Conservation (phyloP, 2,113 vertebrate species). For the Rhinolophus sinicus region DNA sequence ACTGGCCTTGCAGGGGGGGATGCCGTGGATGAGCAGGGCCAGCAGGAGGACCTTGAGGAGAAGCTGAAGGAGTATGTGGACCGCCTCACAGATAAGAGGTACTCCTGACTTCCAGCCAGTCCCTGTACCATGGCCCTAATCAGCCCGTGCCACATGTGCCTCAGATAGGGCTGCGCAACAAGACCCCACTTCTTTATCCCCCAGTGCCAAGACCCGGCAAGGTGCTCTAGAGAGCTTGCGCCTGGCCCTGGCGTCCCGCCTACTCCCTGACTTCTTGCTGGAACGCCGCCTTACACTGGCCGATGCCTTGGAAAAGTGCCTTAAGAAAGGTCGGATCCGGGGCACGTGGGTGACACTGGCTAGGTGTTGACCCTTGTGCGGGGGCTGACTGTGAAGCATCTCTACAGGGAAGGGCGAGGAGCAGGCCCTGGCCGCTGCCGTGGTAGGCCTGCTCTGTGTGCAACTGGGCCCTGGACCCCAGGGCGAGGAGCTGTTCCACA, state of each 20-base stretch:
- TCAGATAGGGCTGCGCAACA: not conserved
- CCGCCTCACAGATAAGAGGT: constrained; percentile 95
- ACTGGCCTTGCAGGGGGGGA: constrained; percentile 87
- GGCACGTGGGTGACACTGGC: not conserved
- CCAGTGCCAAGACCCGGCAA: constrained; percentile 91
- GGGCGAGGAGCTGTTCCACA: constrained; percentile 92
- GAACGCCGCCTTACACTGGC: constrained; percentile 91
- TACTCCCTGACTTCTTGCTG: constrained; percentile 91
- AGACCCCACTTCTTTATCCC: not conserved
- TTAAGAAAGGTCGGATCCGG: constrained; percentile 91
- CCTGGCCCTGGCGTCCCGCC: constrained; percentile 90
- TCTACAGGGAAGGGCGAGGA: constrained; percentile 93
- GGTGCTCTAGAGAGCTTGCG: constrained; percentile 91
- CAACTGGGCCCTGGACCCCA: constrained; percentile 94
- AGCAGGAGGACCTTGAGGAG: constrained; percentile 93
- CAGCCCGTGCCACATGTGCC: not conserved
- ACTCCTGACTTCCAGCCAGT: not conserved
- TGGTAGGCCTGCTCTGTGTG: constrained; percentile 93
- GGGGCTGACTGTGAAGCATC: constrained; percentile 17
- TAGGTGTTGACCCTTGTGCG: not conserved
- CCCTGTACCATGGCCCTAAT: not conserved
- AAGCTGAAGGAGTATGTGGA: constrained; percentile 95
- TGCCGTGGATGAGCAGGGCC: constrained; percentile 89
- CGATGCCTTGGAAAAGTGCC: constrained; percentile 94
- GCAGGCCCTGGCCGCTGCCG: constrained; percentile 90